Percentiles rank a stretch among this genome's conserved stretches.
phyloP scores from a whole-genome alignment of 2,888 invertebrate genomes.

The Neria commutata region DNA sequence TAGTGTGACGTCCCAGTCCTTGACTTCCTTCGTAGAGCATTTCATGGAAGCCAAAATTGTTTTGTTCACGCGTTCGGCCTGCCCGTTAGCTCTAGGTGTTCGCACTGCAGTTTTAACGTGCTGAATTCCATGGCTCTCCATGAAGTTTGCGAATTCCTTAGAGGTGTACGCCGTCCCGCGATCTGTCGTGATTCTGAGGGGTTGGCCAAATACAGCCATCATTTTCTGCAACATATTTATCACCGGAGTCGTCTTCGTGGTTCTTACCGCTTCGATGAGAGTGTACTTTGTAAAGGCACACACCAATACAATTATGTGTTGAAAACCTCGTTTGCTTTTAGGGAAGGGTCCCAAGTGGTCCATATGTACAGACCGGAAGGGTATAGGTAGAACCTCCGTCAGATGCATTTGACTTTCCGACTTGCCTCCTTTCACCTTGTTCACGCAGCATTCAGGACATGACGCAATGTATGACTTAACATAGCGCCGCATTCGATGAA shows the following conservation, averaged over 20 bases:
- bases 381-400: slow-evolving; percentile 18
- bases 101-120: background rate
- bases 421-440: slow-evolving; percentile 24
- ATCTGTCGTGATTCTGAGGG: background rate
- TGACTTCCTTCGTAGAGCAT: background rate
- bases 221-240: background rate
- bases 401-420: slow-evolving; percentile 23
- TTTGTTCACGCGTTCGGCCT: background rate
- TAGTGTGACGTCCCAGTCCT: slow-evolving; percentile 27
- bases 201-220: background rate
- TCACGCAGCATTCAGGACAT: slow-evolving; percentile 31
- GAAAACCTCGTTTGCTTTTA: slow-evolving; percentile 17
- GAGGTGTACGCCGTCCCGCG: background rate
- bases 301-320: background rate
- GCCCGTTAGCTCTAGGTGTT: background rate
- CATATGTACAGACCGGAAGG: slow-evolving; percentile 29
- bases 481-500: slow-evolving; percentile 28
- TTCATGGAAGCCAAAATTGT: background rate
- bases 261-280: slow-evolving; percentile 5
- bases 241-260: slow-evolving; percentile 14
- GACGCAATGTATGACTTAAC: slow-evolving; percentile 29
- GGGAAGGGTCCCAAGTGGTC: slow-evolving; percentile 36
- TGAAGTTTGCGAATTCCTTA: background rate
- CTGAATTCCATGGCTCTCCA: background rate
- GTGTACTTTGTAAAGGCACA: background rate